phyloP scores from a whole-genome alignment of 2,888 invertebrate species.

The Ormyrus nitidulus region DNA sequence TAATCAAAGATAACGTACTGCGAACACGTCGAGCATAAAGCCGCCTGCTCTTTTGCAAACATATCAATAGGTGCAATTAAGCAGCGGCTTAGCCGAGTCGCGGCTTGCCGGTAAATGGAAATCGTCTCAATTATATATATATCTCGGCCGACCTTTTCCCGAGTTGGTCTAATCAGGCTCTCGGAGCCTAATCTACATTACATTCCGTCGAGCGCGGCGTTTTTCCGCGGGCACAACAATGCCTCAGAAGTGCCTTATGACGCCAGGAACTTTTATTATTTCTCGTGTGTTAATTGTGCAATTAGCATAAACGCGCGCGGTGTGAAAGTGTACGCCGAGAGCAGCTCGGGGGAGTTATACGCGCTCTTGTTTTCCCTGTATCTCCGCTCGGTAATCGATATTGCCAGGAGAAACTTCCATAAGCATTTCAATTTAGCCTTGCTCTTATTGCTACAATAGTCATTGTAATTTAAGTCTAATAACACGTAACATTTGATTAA shows the following conservation, averaged over 20 bases:
- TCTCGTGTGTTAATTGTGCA: conserved; percentile 52
- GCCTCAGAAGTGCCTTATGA: conserved; percentile 13
- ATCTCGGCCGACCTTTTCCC: conserved; percentile 5
- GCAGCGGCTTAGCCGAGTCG: neutral
- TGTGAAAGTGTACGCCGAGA: conserved; percentile 1
- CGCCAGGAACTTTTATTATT: conserved; percentile 48
- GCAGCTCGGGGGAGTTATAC: neutral
- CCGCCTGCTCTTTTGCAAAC: neutral
- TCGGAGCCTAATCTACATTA: conserved; percentile 38
- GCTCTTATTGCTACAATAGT: conserved; percentile 54
- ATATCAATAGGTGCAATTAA: conserved; percentile 26
- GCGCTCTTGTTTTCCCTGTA: conserved; percentile 34
- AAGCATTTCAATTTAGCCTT: conserved; percentile 52
- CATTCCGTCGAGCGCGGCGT: conserved; percentile 38
- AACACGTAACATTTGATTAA: conserved; percentile 55
- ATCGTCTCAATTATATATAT: conserved; percentile 18
- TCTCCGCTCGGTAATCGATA: conserved; percentile 52
- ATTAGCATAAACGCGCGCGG: conserved; percentile 49
- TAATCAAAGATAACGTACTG: neutral
- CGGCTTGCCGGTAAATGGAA: conserved; percentile 3
- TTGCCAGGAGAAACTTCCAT: conserved; percentile 35
- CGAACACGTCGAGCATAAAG: neutral
- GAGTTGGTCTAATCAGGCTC: conserved; percentile 30
- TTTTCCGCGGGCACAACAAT: neutral
- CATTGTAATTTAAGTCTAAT: conserved; percentile 57